Conservation (phyloP, 1,140 invertebrate genomes). For the Drosophila mauritiana region DNA sequence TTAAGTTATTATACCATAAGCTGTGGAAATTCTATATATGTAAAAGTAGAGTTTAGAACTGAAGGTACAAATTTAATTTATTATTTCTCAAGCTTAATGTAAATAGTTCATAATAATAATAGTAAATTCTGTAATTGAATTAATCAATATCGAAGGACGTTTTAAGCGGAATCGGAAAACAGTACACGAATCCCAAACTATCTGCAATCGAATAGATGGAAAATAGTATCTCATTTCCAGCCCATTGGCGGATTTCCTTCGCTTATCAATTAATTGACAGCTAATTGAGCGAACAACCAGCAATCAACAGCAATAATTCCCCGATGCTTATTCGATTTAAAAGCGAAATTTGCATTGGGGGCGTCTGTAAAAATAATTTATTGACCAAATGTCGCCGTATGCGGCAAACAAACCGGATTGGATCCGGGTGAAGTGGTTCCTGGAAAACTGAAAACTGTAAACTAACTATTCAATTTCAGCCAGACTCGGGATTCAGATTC, state of each 20-base stretch:
- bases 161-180: constrained; percentile 9
- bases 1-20: not conserved
- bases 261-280: constrained; percentile 57
- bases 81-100: too few relatives aligned
- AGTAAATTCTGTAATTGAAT: not conserved
- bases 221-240: constrained; percentile 28
- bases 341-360: constrained; percentile 40
- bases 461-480: constrained; percentile 19
- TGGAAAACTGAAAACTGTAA: constrained; percentile 27
- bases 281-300: constrained; percentile 56
- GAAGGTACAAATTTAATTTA: too few relatives aligned
- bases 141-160: not conserved
- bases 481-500: constrained; percentile 1
- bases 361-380: constrained; percentile 46
- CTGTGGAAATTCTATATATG: not conserved
- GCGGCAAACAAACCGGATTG: constrained; percentile 43
- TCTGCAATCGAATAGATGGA: constrained; percentile 9
- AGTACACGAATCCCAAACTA: not conserved
- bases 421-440: constrained; percentile 45
- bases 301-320: constrained; percentile 51
- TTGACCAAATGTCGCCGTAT: constrained; percentile 22
- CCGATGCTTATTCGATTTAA: constrained; percentile 27
- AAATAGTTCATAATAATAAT: too few relatives aligned
- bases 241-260: constrained; percentile 29
- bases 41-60: too few relatives aligned